Evolutionary conservation across 2,888 invertebrate species (phyloP), one percentile per base, ranked within the genome.

Genomic region (Protodeltote pygarga): DNA sequence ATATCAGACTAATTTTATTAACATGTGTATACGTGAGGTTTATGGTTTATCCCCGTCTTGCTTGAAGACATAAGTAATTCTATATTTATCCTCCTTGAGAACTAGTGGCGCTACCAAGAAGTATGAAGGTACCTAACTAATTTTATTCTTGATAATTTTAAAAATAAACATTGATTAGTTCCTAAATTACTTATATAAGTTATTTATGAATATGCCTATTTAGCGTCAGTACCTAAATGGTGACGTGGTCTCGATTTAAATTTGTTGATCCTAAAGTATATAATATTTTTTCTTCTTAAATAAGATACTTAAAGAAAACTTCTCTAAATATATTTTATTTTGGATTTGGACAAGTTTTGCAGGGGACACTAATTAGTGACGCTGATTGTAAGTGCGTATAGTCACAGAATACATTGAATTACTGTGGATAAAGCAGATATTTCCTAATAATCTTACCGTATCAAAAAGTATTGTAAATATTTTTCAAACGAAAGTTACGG

Each of bases 1-100:
- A 55, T 41, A 19, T 21, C 28, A 33, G 34, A 28, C 40, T 45
- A 25, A 38, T 40, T 40, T 46, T 14, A 37, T 51, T 33, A 44
- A 24, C 25, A 58, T 46, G 31, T 45, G 27, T 21, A 24, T 33
- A 40, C 35, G 17, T 20, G 9, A 42, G 45, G 39, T 34, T 34
- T 29, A 13, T 45, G 32, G 45, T 63, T 32, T 39, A 58, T 63
- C 35, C 46, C 46, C 41, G 16, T 11, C 13, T 15, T 16, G 17
- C 16, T 24, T 8, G 23, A 5, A 19, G 21, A 40, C 13, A 44
- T 39, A n/a, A n/a, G n/a, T n/a, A 42, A 33, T 34, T 24, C 49
- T 58, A 37, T 58, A 49, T 32, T 50, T 50, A 58, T 47, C 33
- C 35, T 45, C n/a, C 4, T 38, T 34, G 19, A 44, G 16, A 39